These are phyloP conservation scores for Minunthozetes semirufus DNA, from an alignment of 2,888 invertebrate genomes.

Conservation along the genomic window DNA sequence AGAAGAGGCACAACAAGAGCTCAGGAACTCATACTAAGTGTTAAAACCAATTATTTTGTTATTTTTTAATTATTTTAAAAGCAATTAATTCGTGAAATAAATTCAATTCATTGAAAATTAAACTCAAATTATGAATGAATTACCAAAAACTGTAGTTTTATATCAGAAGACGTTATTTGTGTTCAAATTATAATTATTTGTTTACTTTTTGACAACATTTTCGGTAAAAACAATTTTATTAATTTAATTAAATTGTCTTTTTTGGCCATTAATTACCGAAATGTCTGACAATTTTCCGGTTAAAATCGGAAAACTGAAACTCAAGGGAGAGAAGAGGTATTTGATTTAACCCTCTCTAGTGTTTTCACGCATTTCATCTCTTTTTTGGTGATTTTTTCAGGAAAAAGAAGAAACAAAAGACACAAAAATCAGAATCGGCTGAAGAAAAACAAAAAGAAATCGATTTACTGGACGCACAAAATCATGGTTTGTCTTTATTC, in stretches of 20 bases:
- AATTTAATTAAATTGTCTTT: neutral
- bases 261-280: neutral
- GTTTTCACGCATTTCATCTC: neutral
- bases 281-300: slow-evolving; percentile 41
- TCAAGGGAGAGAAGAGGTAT: slow-evolving; percentile 42
- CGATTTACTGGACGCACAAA: slow-evolving; percentile 36
- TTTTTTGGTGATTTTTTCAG: neutral
- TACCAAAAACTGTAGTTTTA: no score
- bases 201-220: neutral
- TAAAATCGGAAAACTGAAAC: slow-evolving; percentile 38
- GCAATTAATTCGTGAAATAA: no score
- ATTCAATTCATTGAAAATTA: no score
- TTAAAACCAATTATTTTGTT: no score
- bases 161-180: no score
- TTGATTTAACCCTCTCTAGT: neutral
- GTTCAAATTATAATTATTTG: no score
- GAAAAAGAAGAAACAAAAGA: slow-evolving; percentile 34
- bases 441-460: slow-evolving; percentile 33
- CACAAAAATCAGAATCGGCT: slow-evolving; percentile 35
- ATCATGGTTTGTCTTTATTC: slow-evolving; percentile 30
- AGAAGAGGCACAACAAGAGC: slow-evolving; percentile 46
- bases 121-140: no score
- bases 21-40: neutral
- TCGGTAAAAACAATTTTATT: neutral
- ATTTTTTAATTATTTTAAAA: no score